Percentiles rank a stretch among this genome's conserved stretches.
Evolutionary conservation across 2,797 vertebrate genomes (phyloP).

Genomic region (Mionectes olivaceus): DNA sequence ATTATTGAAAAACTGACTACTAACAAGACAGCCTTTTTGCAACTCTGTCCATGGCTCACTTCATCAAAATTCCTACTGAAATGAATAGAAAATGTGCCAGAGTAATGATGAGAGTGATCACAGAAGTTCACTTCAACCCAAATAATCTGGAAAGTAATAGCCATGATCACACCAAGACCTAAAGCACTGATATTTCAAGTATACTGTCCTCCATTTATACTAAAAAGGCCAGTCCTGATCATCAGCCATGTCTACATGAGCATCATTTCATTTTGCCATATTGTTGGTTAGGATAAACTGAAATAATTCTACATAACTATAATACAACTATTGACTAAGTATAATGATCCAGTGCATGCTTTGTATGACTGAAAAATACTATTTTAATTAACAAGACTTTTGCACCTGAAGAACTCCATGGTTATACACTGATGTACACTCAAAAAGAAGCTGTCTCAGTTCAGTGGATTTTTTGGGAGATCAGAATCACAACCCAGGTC

Average conservation of each 20-base stretch:
- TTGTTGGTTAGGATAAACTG: not conserved
- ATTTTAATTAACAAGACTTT: not conserved
- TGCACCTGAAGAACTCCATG: not conserved
- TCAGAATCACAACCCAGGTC: not conserved
- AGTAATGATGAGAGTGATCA: not conserved
- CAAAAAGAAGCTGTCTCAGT: not conserved
- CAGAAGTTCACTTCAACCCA: not conserved
- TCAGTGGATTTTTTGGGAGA: not conserved
- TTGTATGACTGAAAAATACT: not conserved
- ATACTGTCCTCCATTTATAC: not conserved
- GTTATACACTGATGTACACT: not conserved
- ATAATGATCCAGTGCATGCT: not conserved
- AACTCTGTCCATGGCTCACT: not conserved
- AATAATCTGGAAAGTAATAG: not conserved
- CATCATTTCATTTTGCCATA: not conserved
- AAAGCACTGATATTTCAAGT: not conserved
- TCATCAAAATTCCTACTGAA: not conserved
- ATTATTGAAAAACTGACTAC: not conserved
- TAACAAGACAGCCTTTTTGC: not conserved
- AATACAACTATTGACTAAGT: not conserved
- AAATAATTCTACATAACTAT: not conserved
- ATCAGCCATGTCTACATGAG: not conserved
- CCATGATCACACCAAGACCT: not conserved
- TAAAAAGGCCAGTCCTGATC: not conserved
- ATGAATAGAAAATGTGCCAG: not conserved